Percentiles rank a stretch among this genome's conserved stretches.
These are phyloP conservation scores for Desmodus rotundus DNA, from an alignment of 2,113 vertebrate species.

Conservation along the genomic window DNA sequence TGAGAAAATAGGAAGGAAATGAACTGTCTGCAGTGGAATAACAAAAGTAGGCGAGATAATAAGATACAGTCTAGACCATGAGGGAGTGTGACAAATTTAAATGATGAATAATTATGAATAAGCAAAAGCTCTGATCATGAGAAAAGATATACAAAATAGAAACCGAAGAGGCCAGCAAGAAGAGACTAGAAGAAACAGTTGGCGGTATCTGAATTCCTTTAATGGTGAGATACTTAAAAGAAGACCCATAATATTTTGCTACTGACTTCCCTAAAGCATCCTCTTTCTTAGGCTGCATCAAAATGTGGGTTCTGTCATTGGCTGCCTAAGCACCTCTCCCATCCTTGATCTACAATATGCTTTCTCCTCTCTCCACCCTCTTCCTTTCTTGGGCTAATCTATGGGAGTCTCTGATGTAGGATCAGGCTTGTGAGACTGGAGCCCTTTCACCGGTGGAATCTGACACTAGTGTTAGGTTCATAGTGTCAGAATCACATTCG, in stretches of 20 bases:
- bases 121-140: neutral
- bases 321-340: neutral
- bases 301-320: neutral
- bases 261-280: neutral
- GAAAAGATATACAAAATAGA: neutral
- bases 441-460: neutral
- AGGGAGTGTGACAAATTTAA: neutral
- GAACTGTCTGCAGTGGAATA: neutral
- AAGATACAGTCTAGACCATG: neutral
- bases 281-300: neutral
- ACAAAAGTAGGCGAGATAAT: neutral
- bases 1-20: neutral
- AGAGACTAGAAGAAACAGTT: neutral
- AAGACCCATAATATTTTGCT: neutral
- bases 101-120: constrained; percentile 28
- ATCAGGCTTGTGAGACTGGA: neutral
- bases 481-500: neutral
- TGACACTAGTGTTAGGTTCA: neutral
- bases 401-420: neutral
- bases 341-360: neutral
- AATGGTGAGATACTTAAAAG: neutral
- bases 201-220: neutral
- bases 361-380: neutral
- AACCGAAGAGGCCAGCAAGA: neutral
- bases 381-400: neutral